phyloP scores from a whole-genome alignment of 1,140 invertebrate genomes.

The Cotesia typhae region DNA sequence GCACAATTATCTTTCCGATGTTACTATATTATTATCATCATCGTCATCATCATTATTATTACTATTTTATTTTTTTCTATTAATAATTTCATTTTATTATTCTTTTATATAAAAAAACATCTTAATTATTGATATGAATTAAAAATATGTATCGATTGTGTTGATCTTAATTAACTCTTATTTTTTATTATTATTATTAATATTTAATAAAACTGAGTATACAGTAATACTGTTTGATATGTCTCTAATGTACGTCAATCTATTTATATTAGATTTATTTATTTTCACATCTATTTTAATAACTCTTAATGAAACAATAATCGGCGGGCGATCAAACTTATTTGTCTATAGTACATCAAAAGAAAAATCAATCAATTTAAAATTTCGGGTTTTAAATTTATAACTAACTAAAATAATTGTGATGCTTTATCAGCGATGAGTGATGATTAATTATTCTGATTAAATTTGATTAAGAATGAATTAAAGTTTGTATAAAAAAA shows the following conservation, averaged over 20 bases:
- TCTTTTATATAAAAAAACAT: conserved; percentile 28
- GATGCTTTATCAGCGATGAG: conserved; percentile 14
- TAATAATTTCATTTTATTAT: background rate
- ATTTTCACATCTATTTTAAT: conserved; percentile 28
- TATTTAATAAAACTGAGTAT: conserved; percentile 50
- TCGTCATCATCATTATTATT: background rate
- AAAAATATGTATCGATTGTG: conserved; percentile 51
- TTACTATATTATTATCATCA: no score
- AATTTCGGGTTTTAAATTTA: conserved; percentile 37
- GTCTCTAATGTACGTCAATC: conserved; percentile 57
- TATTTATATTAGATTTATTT: conserved; percentile 49
- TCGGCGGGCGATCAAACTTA: conserved; percentile 23
- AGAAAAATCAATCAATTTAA: background rate
- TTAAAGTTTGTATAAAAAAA: conserved; percentile 17
- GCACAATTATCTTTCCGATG: conserved; percentile 9
- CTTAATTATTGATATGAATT: conserved; percentile 58
- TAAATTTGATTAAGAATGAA: background rate
- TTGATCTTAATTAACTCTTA: conserved; percentile 31
- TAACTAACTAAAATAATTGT: conserved; percentile 28
- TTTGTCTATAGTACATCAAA: background rate
- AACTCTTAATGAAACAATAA: conserved; percentile 30
- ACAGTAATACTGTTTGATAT: conserved; percentile 65
- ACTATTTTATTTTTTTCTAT: background rate
- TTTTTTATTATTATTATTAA: conserved; percentile 42
- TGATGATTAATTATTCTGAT: background rate